Evolutionary conservation across 2,888 invertebrate species (phyloP).

Genomic region (Limenitis camilla): DNA sequence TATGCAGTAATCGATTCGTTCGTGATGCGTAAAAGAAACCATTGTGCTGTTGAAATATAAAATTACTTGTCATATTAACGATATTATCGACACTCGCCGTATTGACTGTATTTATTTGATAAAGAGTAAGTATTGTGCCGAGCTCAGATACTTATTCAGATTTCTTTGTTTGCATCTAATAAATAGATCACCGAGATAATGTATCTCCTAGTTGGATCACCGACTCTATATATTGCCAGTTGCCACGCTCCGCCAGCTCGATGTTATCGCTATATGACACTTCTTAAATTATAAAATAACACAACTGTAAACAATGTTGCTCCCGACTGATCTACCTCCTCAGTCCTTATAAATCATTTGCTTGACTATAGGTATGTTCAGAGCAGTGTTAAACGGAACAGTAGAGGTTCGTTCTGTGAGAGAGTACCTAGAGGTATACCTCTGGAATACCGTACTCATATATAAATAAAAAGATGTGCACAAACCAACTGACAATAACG

Average conservation of each 20-base stretch:
- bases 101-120: conserved; percentile 24
- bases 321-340: neutral
- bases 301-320: neutral
- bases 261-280: neutral
- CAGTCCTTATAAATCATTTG: too few species aligned
- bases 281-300: neutral
- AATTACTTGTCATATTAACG: conserved; percentile 32
- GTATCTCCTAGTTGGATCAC: conserved; percentile 17
- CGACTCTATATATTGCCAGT: neutral
- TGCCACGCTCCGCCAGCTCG: neutral
- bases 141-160: conserved; percentile 28
- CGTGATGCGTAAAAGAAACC: conserved; percentile 27
- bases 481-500: conserved; percentile 7
- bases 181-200: conserved; percentile 28
- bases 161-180: conserved; percentile 34
- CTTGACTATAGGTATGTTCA: too few species aligned
- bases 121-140: conserved; percentile 28
- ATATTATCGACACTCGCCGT: conserved; percentile 26
- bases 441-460: too few species aligned
- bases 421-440: too few species aligned
- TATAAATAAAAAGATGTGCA: too few species aligned
- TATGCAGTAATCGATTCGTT: conserved; percentile 29
- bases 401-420: too few species aligned
- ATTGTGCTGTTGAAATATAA: conserved; percentile 30
- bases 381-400: too few species aligned